Evolutionary conservation across 2,113 vertebrate genomes (phyloP).

Genomic region (Silurus asotus): DNA sequence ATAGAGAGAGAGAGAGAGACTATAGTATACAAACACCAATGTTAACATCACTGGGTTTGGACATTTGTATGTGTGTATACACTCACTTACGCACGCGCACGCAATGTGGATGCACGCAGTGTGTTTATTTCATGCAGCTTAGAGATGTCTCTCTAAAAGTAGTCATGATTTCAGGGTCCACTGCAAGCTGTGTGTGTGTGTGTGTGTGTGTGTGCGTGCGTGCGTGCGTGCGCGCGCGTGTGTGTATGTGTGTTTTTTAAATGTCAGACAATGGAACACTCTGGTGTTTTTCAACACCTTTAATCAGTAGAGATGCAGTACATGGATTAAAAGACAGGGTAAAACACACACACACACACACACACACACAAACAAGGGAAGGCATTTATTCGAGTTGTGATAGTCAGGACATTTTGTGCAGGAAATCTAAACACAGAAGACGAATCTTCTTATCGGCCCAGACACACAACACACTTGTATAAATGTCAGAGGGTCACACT

Average conservation of each 20-base stretch:
- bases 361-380: not conserved
- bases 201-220: not conserved
- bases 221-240: not conserved
- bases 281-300: constrained; percentile 1
- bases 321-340: not conserved
- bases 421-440: constrained; percentile 34
- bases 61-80: not conserved
- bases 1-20: no score
- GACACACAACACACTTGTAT: constrained; percentile 15
- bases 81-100: not conserved
- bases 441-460: constrained; percentile 6
- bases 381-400: constrained; percentile 27
- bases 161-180: not conserved
- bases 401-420: not conserved
- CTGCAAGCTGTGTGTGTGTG: not conserved
- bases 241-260: not conserved
- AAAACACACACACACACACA: not conserved
- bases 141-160: not conserved
- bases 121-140: not conserved
- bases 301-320: not conserved
- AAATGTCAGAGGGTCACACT: constrained; percentile 75
- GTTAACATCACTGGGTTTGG: no score
- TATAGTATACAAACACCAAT: no score
- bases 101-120: not conserved
- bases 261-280: not conserved